Conservation (phyloP, 2,888 invertebrate species). For the Acutogordius australiensis region DNA sequence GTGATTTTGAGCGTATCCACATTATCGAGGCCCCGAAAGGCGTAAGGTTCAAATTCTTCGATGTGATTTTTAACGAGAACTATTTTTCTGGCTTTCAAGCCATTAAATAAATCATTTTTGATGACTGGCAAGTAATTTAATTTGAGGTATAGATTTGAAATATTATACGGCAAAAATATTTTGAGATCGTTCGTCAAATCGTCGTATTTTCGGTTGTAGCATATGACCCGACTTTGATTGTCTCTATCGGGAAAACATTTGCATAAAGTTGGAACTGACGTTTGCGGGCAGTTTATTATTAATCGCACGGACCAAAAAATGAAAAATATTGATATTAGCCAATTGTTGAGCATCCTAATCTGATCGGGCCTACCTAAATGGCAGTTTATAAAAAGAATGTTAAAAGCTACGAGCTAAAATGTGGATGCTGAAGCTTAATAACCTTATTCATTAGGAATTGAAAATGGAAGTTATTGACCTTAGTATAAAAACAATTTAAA, state of each 20-base stretch:
- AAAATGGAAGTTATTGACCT: too few species aligned
- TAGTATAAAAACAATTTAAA: too few species aligned
- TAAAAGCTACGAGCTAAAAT: too few species aligned
- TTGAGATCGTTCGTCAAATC: neutral
- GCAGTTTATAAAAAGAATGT: too few species aligned
- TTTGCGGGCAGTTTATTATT: neutral
- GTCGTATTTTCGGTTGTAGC: neutral
- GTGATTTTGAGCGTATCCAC: neutral
- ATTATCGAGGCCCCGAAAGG: neutral
- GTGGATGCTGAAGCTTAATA: too few species aligned
- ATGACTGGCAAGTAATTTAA: neutral
- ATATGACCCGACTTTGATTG: neutral
- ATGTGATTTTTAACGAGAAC: slow-evolving; percentile 1
- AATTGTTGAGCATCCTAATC: too few species aligned
- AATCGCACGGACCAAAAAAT: too few species aligned
- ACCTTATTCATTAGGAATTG: too few species aligned
- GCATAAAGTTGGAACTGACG: neutral
- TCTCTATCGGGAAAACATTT: neutral
- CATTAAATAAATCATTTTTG: slow-evolving; percentile 2
- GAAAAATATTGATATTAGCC: too few species aligned
- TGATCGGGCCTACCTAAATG: too few species aligned
- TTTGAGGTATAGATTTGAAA: slow-evolving; percentile 2
- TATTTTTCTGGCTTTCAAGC: neutral
- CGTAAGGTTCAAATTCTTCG: neutral
- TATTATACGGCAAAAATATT: neutral